A percentile compares a stretch with the other conserved stretches of the same genome.
Evolutionary conservation across 1,140 invertebrate species (phyloP).

Genomic region (Drosophila nigromelanica): DNA sequence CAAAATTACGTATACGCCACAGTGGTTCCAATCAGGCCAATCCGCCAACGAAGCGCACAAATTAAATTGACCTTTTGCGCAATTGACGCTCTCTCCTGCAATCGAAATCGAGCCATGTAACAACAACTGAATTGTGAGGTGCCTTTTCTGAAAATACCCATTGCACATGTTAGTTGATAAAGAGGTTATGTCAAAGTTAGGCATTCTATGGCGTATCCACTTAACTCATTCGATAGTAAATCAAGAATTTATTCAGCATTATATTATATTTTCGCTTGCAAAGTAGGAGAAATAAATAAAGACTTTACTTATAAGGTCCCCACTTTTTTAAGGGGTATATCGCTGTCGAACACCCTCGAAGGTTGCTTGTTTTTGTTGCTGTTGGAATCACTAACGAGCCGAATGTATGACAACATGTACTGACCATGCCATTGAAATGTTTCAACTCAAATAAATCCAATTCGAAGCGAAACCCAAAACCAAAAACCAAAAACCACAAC

Average conservation of each 20-base stretch:
- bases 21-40: constrained; percentile 58
- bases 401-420: constrained; percentile 29
- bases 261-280: too few species aligned
- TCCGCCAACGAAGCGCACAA: constrained; percentile 39
- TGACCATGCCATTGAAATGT: constrained; percentile 27
- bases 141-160: constrained; percentile 8
- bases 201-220: too few species aligned
- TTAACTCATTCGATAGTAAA: too few species aligned
- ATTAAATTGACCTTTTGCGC: constrained; percentile 73
- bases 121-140: constrained; percentile 19
- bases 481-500: constrained; percentile 5
- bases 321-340: background rate
- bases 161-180: background rate
- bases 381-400: constrained; percentile 54
- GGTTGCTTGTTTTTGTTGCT: background rate
- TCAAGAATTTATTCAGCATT: too few species aligned
- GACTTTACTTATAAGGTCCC: too few species aligned
- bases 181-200: background rate
- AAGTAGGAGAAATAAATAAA: too few species aligned
- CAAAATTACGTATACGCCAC: constrained; percentile 53
- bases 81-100: constrained; percentile 28
- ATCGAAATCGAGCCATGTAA: constrained; percentile 19
- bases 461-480: constrained; percentile 28
- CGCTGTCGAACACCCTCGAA: background rate
- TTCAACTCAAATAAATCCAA: constrained; percentile 58